Evolutionary conservation across 2,797 vertebrate species (phyloP).

Genomic region (Pseudomugil tenellus): DNA sequence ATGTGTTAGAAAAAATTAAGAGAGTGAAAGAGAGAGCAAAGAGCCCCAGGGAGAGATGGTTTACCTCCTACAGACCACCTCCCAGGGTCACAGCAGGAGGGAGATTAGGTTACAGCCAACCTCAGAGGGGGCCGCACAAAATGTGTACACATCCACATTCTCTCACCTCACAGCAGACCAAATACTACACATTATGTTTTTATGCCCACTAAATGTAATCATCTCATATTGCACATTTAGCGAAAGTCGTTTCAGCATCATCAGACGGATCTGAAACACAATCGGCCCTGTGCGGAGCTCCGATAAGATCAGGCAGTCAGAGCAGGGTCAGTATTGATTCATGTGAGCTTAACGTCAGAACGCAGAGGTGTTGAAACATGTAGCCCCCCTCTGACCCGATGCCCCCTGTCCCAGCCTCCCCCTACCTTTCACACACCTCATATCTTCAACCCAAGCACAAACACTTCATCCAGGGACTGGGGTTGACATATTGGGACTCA

Average conservation of each 20-base stretch:
- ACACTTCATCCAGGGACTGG: conserved; percentile 47
- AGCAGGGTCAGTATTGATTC: conserved; percentile 53
- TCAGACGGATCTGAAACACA: conserved; percentile 15
- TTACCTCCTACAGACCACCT: conserved; percentile 78
- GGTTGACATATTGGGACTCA: conserved; percentile 17
- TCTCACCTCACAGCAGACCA: conserved; percentile 36
- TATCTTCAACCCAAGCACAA: conserved; percentile 11
- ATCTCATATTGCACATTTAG: conserved; percentile 20
- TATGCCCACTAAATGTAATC: conserved; percentile 32
- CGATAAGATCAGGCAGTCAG: conserved; percentile 49
- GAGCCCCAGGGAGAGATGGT: conserved; percentile 66
- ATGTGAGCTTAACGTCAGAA: conserved; percentile 45
- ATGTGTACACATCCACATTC: conserved; percentile 42
- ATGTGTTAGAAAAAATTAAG: conserved; percentile 32
- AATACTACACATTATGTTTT: conserved; percentile 48
- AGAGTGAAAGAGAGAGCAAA: conserved; percentile 48
- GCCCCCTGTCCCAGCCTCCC: conserved; percentile 6
- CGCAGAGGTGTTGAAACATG: conserved; percentile 55
- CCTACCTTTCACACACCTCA: conserved; percentile 33
- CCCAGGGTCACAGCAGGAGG: conserved; percentile 76
- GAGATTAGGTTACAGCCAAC: conserved; percentile 78
- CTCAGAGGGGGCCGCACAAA: conserved; percentile 59
- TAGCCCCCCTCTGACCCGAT: conserved; percentile 52
- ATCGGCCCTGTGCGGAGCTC: conserved; percentile 8
- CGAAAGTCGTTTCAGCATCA: conserved; percentile 15